Evolutionary conservation across 2,797 vertebrate species (phyloP).

Genomic region (Dipus sagitta): DNA sequence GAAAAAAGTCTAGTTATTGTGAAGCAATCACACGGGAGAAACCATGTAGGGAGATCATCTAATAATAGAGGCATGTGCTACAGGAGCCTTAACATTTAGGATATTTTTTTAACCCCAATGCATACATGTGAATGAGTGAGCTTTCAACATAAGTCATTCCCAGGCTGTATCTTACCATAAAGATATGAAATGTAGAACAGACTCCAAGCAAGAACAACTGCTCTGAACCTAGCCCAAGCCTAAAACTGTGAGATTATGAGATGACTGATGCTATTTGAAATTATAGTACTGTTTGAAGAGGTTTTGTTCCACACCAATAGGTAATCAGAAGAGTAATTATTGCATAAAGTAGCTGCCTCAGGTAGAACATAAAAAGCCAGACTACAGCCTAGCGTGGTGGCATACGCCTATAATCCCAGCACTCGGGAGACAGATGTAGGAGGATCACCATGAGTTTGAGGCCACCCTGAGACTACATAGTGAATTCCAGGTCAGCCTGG

Average conservation of each 20-base stretch:
- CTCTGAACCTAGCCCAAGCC: background rate
- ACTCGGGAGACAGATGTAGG: too few species aligned
- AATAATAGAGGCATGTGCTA: conserved; percentile 13
- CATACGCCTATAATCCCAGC: too few species aligned
- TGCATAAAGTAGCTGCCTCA: conserved; percentile 41
- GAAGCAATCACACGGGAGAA: background rate
- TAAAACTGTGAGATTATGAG: conserved; percentile 30
- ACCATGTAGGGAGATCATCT: background rate
- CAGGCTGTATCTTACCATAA: background rate
- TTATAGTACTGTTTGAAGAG: conserved; percentile 29
- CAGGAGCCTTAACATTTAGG: conserved; percentile 2
- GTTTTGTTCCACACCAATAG: conserved; percentile 40
- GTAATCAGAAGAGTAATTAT: conserved; percentile 47
- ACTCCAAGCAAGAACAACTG: conserved; percentile 35
- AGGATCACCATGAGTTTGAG: too few species aligned
- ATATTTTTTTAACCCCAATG: background rate
- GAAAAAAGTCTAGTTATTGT: background rate
- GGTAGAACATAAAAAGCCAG: background rate
- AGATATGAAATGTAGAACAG: background rate
- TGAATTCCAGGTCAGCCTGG: too few species aligned
- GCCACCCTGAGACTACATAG: too few species aligned
- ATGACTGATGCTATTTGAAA: conserved; percentile 46
- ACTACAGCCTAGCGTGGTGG: too few species aligned
- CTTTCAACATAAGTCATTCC: conserved; percentile 24
- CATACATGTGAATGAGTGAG: conserved; percentile 14